These are phyloP conservation scores for Coelogynopora nodosa DNA, from an alignment of 2,888 invertebrate species.

Conservation along the genomic window DNA sequence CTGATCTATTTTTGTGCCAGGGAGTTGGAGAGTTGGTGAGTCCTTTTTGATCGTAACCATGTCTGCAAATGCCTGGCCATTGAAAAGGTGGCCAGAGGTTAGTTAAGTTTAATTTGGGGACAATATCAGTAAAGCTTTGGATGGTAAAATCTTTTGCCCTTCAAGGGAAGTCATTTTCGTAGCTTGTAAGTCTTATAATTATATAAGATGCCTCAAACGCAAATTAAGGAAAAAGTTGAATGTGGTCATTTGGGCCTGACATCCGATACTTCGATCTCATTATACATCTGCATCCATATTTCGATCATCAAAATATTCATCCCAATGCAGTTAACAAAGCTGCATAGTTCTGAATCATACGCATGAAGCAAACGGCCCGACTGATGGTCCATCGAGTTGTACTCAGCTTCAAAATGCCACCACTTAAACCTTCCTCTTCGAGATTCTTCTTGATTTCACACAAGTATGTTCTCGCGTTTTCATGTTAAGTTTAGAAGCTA, in stretches of 20 bases:
- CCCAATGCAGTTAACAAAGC: background rate
- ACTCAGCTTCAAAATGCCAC: slow-evolving; percentile 12
- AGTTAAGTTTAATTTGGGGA: slow-evolving; percentile 12
- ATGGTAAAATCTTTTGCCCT: slow-evolving; percentile 22
- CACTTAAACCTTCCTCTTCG: background rate
- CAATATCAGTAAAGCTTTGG: background rate
- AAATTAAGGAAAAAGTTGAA: background rate
- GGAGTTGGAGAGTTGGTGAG: background rate
- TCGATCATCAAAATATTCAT: background rate
- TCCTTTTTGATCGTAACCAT: background rate
- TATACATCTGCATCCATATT: background rate
- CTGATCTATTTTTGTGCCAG: slow-evolving; percentile 12
- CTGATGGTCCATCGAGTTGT: background rate
- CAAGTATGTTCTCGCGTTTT: background rate
- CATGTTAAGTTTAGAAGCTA: background rate
- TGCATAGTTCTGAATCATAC: background rate
- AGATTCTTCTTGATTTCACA: background rate
- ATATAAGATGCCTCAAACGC: slow-evolving; percentile 4
- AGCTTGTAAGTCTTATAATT: background rate
- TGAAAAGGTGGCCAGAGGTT: slow-evolving; percentile 7
- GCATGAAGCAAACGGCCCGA: slow-evolving; percentile 6
- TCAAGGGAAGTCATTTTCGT: background rate
- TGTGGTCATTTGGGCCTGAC: slow-evolving; percentile 18
- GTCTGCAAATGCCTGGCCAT: background rate
- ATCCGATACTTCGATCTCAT: background rate